Evolutionary conservation across 2,888 invertebrate species (phyloP), one percentile per base, ranked within the genome.

Genomic region (Drosophila melanosoma): DNA sequence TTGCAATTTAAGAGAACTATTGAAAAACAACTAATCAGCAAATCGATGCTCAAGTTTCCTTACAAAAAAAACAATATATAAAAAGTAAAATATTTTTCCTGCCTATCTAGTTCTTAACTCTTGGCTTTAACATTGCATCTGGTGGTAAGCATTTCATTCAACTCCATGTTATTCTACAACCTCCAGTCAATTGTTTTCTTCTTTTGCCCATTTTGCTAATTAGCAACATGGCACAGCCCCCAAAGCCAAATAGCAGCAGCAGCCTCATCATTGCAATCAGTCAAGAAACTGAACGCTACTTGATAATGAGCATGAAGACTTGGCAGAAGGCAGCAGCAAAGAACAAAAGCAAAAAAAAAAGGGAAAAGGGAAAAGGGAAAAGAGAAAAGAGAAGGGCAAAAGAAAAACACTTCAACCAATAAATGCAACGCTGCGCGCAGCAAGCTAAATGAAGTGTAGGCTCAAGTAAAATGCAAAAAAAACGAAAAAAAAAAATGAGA

Each of bases 231-330:
- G 69, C 72, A 48, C 69, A 61, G 69, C 59, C 81, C 66, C 65
- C 67, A 63, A 72, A 53, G 59, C 59, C 71, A 71, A 67, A 57
- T 45, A 57, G 74, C 54, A 36, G 54, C 80, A 36, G 54, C 80
- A 62, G 74, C 72, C 60, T 58, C 81, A 77, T 79, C 82, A 85
- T 74, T 82, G 85, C 88, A 85, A 85, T 85, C 89, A 85, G 85
- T 87, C 74, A 89, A 84, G 85, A 85, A 89, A 89, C 82, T 87
- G 89, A 87, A 87, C 77, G 87, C 80, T 76, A 87, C 87, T 85
- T 85, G 82, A 85, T 82, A 82, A 82, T 83, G 75, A 83, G 83
- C 75, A 79, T 69, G 61, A 51, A 68, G 40, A 65, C 36, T 56
- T 59, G 48, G 53, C 54, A 38, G 58, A 54, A 64, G 64, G 58